phyloP scores from a whole-genome alignment of 2,888 invertebrate genomes.

The Holacanthella duospinosa region DNA sequence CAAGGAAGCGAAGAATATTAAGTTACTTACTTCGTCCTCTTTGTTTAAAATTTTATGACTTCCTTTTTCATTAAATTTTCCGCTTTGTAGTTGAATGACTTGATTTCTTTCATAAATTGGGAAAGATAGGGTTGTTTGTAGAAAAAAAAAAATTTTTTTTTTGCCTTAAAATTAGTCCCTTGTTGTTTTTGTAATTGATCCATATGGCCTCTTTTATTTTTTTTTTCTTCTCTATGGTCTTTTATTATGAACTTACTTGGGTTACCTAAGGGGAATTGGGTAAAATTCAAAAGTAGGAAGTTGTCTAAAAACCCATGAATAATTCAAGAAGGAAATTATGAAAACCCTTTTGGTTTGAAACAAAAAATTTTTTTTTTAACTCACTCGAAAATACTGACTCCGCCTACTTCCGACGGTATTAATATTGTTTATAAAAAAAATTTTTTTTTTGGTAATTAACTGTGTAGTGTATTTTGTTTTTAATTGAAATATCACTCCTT shows the following conservation, averaged over 20 bases:
- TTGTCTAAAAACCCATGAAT: slow-evolving; percentile 13
- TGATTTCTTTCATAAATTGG: neutral
- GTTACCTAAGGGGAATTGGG: neutral
- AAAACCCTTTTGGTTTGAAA: too few relatives aligned
- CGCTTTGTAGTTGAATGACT: neutral
- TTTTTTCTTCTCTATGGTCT: too few relatives aligned
- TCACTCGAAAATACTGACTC: too few relatives aligned
- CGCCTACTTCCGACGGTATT: slow-evolving; percentile 11
- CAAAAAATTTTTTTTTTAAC: neutral
- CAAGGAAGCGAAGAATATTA: neutral
- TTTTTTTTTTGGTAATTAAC: slow-evolving; percentile 8
- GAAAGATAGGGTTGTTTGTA: neutral
- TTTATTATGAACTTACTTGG: neutral
- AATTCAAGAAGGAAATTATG: slow-evolving; percentile 18
- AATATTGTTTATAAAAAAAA: slow-evolving; percentile 1
- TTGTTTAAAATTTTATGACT: neutral
- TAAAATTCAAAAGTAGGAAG: neutral
- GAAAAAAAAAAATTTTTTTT: too few relatives aligned
- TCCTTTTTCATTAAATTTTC: slow-evolving; percentile 5
- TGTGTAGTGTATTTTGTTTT: too few relatives aligned
- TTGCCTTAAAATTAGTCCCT: slow-evolving; percentile 4
- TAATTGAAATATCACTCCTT: too few relatives aligned
- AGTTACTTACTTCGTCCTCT: slow-evolving; percentile 6
- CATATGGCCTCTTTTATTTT: neutral
- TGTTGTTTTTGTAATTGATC: neutral